Percentiles rank a stretch among this genome's conserved stretches.
phyloP scores from a whole-genome alignment of 2,113 vertebrate genomes.

The Vimba vimba region DNA sequence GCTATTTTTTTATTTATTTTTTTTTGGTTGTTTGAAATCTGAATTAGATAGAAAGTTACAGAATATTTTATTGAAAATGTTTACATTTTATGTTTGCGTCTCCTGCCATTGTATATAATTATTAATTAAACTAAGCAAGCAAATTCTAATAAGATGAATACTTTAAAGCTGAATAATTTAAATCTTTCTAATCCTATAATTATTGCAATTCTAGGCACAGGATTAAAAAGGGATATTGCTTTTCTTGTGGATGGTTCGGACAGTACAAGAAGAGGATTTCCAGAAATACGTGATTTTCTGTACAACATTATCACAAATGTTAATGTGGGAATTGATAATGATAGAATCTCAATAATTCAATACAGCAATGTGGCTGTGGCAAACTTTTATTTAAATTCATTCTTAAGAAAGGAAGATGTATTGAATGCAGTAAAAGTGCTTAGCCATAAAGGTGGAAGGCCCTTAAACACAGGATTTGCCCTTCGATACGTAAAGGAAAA shows the following conservation, averaged over 20 bases:
- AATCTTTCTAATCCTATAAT: slow-evolving; percentile 1
- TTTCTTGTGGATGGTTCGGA: slow-evolving; percentile 75
- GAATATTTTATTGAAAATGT: background rate
- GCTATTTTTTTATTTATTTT: background rate
- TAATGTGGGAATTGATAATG: slow-evolving; percentile 57
- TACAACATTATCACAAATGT: slow-evolving; percentile 59
- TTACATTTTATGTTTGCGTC: background rate
- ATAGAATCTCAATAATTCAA: slow-evolving; percentile 64
- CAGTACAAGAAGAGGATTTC: slow-evolving; percentile 63
- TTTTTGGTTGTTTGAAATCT: background rate
- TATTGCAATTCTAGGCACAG: slow-evolving; percentile 48
- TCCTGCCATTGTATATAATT: background rate
- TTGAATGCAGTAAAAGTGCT: slow-evolving; percentile 58
- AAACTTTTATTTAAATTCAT: slow-evolving; percentile 67
- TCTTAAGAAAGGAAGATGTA: slow-evolving; percentile 60
- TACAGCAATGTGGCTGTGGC: slow-evolving; percentile 63
- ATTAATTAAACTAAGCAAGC: background rate
- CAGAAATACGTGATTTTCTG: slow-evolving; percentile 62
- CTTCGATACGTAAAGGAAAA: slow-evolving; percentile 61
- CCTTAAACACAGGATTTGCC: slow-evolving; percentile 62
- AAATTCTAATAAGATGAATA: background rate
- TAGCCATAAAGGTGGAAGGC: slow-evolving; percentile 62
- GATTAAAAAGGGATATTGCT: slow-evolving; percentile 65
- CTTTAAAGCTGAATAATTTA: background rate
- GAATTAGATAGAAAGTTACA: background rate